These are phyloP conservation scores for Pseudomyrmex cubaensis DNA, from an alignment of 1,140 invertebrate species.

Conservation along the genomic window DNA sequence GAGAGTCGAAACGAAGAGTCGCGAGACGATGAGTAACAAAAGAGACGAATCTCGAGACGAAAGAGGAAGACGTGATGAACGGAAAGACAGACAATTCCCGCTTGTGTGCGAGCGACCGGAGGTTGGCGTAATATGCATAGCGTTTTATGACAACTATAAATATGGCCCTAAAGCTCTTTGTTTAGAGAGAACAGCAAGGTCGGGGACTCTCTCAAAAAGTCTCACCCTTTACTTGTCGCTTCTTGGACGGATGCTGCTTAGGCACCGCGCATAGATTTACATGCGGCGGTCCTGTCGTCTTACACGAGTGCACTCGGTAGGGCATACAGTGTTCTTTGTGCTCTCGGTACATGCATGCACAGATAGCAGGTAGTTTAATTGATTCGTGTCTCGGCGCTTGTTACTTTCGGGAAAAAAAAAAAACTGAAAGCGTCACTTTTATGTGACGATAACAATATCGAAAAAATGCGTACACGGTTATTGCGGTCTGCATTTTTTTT, in stretches of 20 bases:
- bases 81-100: constrained; percentile 44
- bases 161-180: constrained; percentile 83
- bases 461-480: too few relatives aligned
- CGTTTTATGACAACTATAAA: constrained; percentile 85
- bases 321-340: constrained; percentile 5
- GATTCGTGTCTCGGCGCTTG: background rate
- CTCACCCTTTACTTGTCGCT: constrained; percentile 57
- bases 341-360: background rate
- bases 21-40: constrained; percentile 40
- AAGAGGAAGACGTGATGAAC: constrained; percentile 5
- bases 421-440: too few relatives aligned
- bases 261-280: constrained; percentile 13
- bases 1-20: constrained; percentile 41
- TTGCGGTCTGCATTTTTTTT: too few relatives aligned
- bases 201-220: constrained; percentile 77
- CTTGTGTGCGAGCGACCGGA: constrained; percentile 56
- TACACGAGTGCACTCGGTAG: background rate
- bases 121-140: constrained; percentile 81
- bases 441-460: too few relatives aligned
- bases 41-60: constrained; percentile 7
- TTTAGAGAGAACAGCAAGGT: constrained; percentile 82
- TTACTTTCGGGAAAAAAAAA: too few relatives aligned
- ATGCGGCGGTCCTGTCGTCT: background rate
- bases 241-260: constrained; percentile 44
- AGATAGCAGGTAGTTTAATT: too few relatives aligned